A percentile compares a stretch with the other conserved stretches of the same genome.
Evolutionary conservation across 2,888 invertebrate genomes (phyloP).

Genomic region (Macrophya alboannulata): DNA sequence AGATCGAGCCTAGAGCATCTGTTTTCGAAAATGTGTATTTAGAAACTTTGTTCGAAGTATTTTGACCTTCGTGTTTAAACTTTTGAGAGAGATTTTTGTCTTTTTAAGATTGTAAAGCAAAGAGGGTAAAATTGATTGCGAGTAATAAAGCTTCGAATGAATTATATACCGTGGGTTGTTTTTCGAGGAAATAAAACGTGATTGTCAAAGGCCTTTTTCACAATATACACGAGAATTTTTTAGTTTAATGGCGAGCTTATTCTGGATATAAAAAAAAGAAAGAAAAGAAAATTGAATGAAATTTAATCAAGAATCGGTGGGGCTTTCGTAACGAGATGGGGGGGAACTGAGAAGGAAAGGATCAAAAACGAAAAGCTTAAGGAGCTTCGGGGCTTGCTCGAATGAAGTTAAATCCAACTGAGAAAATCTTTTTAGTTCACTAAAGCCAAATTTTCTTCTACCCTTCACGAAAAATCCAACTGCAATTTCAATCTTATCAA

Average conservation of each 20-base stretch:
- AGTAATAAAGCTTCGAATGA: background rate
- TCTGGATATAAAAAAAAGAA: background rate
- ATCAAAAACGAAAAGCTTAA: conserved; percentile 34
- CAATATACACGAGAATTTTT: background rate
- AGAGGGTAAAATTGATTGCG: background rate
- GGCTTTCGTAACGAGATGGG: conserved; percentile 27
- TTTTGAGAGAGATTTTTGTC: background rate
- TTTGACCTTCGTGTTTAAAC: background rate
- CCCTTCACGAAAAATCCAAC: background rate
- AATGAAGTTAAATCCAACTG: background rate
- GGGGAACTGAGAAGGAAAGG: conserved; percentile 10
- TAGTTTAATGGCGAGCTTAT: background rate
- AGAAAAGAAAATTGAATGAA: conserved; percentile 31
- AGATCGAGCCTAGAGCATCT: conserved; percentile 3
- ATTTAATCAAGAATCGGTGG: conserved; percentile 36
- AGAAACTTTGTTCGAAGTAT: background rate
- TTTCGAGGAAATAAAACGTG: background rate
- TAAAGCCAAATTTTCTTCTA: background rate
- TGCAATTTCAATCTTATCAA: background rate
- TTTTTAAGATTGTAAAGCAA: background rate
- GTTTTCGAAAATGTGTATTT: conserved; percentile 9
- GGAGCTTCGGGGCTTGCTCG: background rate
- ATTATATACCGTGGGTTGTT: background rate
- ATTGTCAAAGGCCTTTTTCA: background rate
- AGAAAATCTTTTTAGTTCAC: conserved; percentile 32